Percentiles rank a stretch among this genome's conserved stretches.
phyloP scores from a whole-genome alignment of 37 sponge, comb jelly and placozoan species.

The Theonella swinhoei region DNA sequence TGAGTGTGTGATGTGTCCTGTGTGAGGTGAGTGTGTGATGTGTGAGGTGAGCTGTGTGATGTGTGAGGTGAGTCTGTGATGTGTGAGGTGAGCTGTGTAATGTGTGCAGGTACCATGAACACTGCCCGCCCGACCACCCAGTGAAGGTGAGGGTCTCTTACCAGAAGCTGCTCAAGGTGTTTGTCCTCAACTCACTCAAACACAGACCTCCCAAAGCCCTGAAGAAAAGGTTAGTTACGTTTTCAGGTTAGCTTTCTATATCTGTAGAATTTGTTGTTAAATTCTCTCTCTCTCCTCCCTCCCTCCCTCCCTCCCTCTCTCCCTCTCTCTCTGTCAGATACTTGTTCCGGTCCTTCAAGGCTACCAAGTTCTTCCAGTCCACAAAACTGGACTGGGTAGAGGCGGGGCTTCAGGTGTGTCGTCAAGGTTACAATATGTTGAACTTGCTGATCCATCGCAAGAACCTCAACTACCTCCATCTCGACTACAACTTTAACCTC shows the following conservation, averaged over 20 bases:
- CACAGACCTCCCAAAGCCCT: conserved; percentile 95
- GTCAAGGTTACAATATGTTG: conserved; percentile 99
- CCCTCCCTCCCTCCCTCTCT: neutral
- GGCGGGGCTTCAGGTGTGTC: conserved; percentile 98
- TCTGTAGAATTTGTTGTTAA: neutral
- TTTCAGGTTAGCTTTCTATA: neutral
- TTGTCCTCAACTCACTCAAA: conserved; percentile 95
- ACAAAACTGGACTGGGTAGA: conserved; percentile 99
- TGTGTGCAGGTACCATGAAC: conserved; percentile 85
- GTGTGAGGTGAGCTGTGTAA: neutral
- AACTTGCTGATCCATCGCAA: conserved; percentile 99
- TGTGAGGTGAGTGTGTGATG: neutral
- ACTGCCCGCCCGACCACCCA: conserved; percentile 94
- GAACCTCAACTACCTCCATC: conserved; percentile 99
- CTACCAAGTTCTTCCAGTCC: conserved; percentile 99
- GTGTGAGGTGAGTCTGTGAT: neutral
- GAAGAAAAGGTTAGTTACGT: conserved; percentile 87
- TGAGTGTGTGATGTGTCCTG: neutral
- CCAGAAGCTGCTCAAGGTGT: conserved; percentile 97
- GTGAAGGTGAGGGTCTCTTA: conserved; percentile 99
- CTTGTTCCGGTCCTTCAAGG: conserved; percentile 95
- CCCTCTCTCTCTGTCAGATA: conserved; percentile 47
- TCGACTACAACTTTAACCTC: conserved; percentile 99
- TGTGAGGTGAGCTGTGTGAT: neutral
- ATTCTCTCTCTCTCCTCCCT: neutral